phyloP scores from a whole-genome alignment of 2,113 vertebrate species.

The Fukomys damarensis region DNA sequence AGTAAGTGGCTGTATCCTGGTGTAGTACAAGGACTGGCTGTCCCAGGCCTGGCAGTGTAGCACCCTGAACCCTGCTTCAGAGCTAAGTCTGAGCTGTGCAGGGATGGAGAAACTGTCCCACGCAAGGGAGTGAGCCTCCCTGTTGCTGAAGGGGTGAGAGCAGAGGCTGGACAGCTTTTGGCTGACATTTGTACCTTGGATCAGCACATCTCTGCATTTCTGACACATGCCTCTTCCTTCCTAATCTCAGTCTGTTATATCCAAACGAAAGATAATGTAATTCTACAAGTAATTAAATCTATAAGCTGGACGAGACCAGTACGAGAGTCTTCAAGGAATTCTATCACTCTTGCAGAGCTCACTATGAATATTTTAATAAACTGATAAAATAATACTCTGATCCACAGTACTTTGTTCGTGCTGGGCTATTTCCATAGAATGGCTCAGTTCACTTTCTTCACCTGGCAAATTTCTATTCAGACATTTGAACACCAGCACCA shows the following conservation, averaged over 20 bases:
- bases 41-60: not conserved
- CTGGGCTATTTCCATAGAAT: not conserved
- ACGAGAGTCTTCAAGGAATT: not conserved
- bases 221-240: not conserved
- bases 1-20: accelerated
- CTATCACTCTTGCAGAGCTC: not conserved
- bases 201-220: not conserved
- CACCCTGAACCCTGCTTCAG: not conserved
- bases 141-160: too few relatives aligned
- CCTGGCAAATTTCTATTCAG: not conserved
- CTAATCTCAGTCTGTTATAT: not conserved
- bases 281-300: not conserved
- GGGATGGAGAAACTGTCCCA: not conserved
- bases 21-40: not conserved
- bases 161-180: not conserved
- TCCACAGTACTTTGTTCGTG: not conserved
- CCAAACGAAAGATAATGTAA: not conserved
- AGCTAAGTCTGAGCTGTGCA: not conserved
- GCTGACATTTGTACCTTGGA: not conserved
- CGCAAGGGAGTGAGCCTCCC: not conserved
- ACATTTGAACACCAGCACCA: not conserved
- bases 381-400: not conserved
- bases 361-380: not conserved
- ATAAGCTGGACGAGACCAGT: not conserved
- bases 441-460: not conserved